Percentiles rank a stretch among this genome's conserved stretches.
Conservation (phyloP, 2,797 vertebrate genomes). For the Brotula barbata region DNA sequence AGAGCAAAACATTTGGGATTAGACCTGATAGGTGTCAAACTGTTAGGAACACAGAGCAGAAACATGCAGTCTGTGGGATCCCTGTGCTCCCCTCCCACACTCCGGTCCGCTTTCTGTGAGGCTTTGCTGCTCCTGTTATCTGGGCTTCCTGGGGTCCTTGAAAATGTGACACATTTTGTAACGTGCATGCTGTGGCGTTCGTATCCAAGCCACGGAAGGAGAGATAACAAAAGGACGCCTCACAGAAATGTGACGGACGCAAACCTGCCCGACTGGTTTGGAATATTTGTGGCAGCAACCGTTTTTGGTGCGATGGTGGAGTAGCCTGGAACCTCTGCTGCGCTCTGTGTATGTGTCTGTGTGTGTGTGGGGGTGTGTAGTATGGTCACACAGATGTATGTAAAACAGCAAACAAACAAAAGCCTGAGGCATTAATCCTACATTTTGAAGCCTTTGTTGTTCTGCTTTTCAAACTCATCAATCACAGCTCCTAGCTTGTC, state of each 20-base stretch:
- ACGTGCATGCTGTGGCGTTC: conserved; percentile 27
- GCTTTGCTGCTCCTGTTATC: conserved; percentile 63
- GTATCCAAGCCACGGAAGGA: conserved; percentile 5
- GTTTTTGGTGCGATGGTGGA: no score
- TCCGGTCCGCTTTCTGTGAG: conserved; percentile 36
- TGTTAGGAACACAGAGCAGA: conserved; percentile 52
- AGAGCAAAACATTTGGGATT: conserved; percentile 41
- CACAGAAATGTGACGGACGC: conserved; percentile 1
- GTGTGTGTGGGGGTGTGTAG: no score
- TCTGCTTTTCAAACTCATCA: no score
- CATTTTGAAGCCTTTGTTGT: no score
- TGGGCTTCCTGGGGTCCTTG: conserved; percentile 65
- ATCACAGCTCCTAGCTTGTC: no score
- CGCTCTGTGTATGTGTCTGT: no score
- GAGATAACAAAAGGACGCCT: conserved; percentile 10
- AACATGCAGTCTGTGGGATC: conserved; percentile 35
- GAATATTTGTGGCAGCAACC: no score
- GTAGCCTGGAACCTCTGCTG: no score
- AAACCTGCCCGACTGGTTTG: conserved; percentile 5
- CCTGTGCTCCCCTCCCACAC: conserved; percentile 54
- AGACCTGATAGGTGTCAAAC: conserved; percentile 39
- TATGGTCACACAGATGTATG: no score
- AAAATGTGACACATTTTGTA: conserved; percentile 27
- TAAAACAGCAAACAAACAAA: no score
- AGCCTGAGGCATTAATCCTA: no score